Percentiles rank a stretch among this genome's conserved stretches.
Evolutionary conservation across 2,888 invertebrate species (phyloP).

Genomic region (Lissonota sp.): DNA sequence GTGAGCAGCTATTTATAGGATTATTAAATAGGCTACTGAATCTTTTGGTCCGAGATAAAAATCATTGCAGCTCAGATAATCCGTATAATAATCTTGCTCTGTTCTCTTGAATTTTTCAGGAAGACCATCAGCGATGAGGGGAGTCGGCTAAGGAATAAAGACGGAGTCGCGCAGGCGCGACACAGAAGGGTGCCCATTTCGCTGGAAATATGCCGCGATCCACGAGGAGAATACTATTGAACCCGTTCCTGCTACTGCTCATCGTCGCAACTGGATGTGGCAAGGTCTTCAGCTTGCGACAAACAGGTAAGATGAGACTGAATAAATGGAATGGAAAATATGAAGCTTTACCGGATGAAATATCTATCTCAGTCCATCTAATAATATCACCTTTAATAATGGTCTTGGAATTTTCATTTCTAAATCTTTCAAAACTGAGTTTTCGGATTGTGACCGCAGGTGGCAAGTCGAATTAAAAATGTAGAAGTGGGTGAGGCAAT

Average conservation of each 20-base stretch:
- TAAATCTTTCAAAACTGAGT: not conserved
- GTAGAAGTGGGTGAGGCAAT: conserved; percentile 7
- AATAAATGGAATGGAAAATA: conserved; percentile 11
- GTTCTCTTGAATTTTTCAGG: conserved; percentile 72
- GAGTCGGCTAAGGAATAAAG: conserved; percentile 78
- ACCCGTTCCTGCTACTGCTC: conserved; percentile 81
- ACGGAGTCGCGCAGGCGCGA: conserved; percentile 78
- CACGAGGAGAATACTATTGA: conserved; percentile 76
- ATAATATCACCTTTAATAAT: not conserved
- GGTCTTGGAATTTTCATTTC: not conserved
- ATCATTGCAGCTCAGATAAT: conserved; percentile 20
- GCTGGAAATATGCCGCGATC: conserved; percentile 81
- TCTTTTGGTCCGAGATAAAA: too few species aligned
- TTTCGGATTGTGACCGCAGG: conserved; percentile 25
- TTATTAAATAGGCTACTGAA: too few species aligned
- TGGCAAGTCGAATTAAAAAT: conserved; percentile 8
- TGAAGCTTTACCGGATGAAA: conserved; percentile 20
- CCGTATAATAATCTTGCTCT: conserved; percentile 48
- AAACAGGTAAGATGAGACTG: conserved; percentile 75
- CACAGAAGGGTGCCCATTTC: conserved; percentile 67
- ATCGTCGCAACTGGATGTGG: conserved; percentile 75
- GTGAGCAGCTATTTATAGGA: too few species aligned
- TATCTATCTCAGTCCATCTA: not conserved
- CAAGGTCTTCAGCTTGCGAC: conserved; percentile 79
- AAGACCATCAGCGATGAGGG: conserved; percentile 81